Conservation (phyloP, 2,113 vertebrate species). For the Boulengeromyrus knoepffleri region DNA sequence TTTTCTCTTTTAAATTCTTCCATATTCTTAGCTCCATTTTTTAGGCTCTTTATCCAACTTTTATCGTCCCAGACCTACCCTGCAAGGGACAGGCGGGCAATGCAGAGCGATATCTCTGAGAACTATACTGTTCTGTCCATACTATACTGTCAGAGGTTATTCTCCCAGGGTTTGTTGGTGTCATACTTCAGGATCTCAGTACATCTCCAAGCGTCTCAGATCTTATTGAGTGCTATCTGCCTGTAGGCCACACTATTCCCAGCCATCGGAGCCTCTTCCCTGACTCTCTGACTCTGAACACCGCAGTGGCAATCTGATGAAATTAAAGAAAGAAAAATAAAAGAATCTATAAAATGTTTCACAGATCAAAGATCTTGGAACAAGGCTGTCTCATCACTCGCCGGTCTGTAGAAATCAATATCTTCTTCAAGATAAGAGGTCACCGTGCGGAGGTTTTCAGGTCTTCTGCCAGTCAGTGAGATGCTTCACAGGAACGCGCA, state of each 20-base stretch:
- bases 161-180: not conserved
- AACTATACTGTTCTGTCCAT: not conserved
- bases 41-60: not conserved
- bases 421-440: slow-evolving; percentile 12
- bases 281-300: not conserved
- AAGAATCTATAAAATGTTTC: slow-evolving; percentile 32
- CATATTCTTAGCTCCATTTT: not conserved
- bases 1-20: not conserved
- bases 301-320: slow-evolving; percentile 25
- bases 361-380: slow-evolving; percentile 28
- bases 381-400: slow-evolving; percentile 21
- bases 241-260: not conserved
- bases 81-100: not conserved
- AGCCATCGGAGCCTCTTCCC: not conserved
- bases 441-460: not conserved
- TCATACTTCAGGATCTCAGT: not conserved
- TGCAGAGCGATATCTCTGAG: not conserved
- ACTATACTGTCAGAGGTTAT: not conserved
- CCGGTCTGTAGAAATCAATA: slow-evolving; percentile 33
- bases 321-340: slow-evolving; percentile 28
- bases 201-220: not conserved
- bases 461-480: not conserved
- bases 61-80: not conserved
- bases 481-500: not conserved
- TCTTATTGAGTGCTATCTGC: not conserved